These are phyloP conservation scores for Hydrolagus affinis DNA, from an alignment of 2,113 vertebrate genomes.

Conservation along the genomic window DNA sequence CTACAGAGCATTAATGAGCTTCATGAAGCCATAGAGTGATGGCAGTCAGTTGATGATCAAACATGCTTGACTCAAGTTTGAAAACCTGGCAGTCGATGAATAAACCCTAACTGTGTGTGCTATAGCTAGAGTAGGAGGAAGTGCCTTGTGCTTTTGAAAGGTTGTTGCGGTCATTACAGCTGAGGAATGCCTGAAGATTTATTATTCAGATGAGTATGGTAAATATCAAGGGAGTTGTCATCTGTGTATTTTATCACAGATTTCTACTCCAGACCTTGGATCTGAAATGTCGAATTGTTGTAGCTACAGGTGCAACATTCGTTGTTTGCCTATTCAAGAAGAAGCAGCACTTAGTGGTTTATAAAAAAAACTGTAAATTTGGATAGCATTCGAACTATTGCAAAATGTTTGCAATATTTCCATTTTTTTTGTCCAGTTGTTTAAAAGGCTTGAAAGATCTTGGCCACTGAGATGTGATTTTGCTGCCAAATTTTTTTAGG, in stretches of 20 bases:
- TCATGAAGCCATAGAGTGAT: neutral
- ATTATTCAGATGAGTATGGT: slow-evolving; percentile 10
- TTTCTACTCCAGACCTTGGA: neutral
- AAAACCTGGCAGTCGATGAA: neutral
- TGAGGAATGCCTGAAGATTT: slow-evolving; percentile 23
- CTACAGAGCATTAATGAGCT: neutral
- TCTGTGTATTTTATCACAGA: slow-evolving; percentile 17
- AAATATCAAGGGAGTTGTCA: slow-evolving; percentile 20
- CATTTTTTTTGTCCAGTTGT: slow-evolving; percentile 3
- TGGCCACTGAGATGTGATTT: neutral
- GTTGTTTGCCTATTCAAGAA: neutral
- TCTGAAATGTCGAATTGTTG: neutral
- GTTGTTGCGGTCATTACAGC: slow-evolving; percentile 22
- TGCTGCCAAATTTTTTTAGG: slow-evolving; percentile 6
- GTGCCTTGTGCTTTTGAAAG: slow-evolving; percentile 9
- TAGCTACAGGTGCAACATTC: neutral
- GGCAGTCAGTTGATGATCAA: neutral
- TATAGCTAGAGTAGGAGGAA: neutral
- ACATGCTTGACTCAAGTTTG: neutral
- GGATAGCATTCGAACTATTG: neutral
- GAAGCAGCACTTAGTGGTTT: neutral
- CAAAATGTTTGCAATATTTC: slow-evolving; percentile 10
- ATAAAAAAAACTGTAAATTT: neutral
- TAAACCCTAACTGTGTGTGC: neutral
- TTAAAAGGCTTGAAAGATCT: neutral